phyloP scores from a whole-genome alignment of 2,888 invertebrate species.

The Luperina nickerlii region DNA sequence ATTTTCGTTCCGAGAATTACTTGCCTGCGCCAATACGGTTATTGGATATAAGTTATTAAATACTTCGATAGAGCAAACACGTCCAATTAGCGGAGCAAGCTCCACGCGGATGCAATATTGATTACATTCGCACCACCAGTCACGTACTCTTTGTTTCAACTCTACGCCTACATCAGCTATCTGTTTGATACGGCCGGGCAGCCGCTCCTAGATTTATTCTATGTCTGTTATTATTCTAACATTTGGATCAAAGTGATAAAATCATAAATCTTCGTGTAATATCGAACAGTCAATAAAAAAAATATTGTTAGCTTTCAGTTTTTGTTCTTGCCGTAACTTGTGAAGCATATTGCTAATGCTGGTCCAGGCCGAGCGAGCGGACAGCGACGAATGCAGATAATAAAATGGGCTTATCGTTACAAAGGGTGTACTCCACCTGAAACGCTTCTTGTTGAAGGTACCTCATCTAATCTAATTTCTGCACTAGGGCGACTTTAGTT shows the following conservation, averaged over 20 bases:
- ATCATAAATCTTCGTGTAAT: slow-evolving; percentile 39
- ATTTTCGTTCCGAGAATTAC: slow-evolving; percentile 9
- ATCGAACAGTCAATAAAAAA: slow-evolving; percentile 69
- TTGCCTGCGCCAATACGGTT: slow-evolving; percentile 14
- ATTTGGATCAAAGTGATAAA: slow-evolving; percentile 8
- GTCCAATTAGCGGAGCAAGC: slow-evolving; percentile 54
- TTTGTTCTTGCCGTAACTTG: slow-evolving; percentile 77
- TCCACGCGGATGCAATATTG: slow-evolving; percentile 64
- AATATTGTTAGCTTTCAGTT: slow-evolving; percentile 71
- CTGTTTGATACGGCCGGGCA: slow-evolving; percentile 28
- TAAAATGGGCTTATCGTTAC: slow-evolving; percentile 85
- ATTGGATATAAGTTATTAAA: slow-evolving; percentile 47
- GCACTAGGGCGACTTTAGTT: slow-evolving; percentile 40
- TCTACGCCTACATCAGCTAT: slow-evolving; percentile 43
- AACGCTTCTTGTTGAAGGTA: slow-evolving; percentile 68
- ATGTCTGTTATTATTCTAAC: not conserved
- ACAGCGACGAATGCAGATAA: slow-evolving; percentile 78
- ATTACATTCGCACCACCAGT: slow-evolving; percentile 56
- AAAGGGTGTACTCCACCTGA: slow-evolving; percentile 76
- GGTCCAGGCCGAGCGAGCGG: slow-evolving; percentile 74
- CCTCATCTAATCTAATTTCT: slow-evolving; percentile 72
- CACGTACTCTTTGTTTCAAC: slow-evolving; percentile 60
- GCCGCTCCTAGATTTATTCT: slow-evolving; percentile 25
- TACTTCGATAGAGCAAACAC: slow-evolving; percentile 46
- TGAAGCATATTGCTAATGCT: slow-evolving; percentile 83